phyloP scores from a whole-genome alignment of 2,113 vertebrate species.

The Dipodomys stephensi region DNA sequence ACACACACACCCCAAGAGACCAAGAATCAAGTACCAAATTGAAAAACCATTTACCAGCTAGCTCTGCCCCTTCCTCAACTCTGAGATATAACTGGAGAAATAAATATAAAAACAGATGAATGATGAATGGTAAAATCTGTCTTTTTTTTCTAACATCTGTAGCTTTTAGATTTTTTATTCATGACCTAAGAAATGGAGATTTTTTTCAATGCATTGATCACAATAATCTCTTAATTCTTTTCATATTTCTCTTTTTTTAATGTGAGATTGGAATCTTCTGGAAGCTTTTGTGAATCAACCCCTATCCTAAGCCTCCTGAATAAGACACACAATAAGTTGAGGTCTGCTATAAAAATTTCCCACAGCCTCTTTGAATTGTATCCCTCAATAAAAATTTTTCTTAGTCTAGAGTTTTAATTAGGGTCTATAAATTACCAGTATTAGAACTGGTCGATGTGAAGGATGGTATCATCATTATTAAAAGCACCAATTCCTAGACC shows the following conservation, averaged over 20 bases:
- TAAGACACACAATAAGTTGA: not conserved
- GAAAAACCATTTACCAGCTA: not conserved
- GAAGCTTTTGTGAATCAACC: not conserved
- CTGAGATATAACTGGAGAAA: slow-evolving; percentile 14
- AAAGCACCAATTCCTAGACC: not conserved
- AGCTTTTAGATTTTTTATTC: not conserved
- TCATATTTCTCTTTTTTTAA: not conserved
- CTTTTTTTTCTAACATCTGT: not conserved
- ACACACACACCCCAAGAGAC: not conserved
- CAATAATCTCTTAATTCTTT: not conserved
- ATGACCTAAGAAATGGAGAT: not conserved
- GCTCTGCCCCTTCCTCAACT: not conserved
- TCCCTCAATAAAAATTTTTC: not conserved
- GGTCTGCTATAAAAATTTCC: not conserved
- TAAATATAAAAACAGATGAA: not conserved
- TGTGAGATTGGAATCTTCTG: not conserved
- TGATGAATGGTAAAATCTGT: not conserved
- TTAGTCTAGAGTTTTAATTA: not conserved
- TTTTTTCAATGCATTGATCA: not conserved
- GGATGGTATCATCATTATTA: not conserved
- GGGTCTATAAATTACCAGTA: not conserved
- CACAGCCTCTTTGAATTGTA: not conserved
- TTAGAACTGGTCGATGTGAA: not conserved
- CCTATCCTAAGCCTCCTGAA: not conserved
- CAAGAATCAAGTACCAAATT: not conserved